Evolutionary conservation across 2,888 invertebrate genomes (phyloP).

Genomic region (Xestia c-nigrum): DNA sequence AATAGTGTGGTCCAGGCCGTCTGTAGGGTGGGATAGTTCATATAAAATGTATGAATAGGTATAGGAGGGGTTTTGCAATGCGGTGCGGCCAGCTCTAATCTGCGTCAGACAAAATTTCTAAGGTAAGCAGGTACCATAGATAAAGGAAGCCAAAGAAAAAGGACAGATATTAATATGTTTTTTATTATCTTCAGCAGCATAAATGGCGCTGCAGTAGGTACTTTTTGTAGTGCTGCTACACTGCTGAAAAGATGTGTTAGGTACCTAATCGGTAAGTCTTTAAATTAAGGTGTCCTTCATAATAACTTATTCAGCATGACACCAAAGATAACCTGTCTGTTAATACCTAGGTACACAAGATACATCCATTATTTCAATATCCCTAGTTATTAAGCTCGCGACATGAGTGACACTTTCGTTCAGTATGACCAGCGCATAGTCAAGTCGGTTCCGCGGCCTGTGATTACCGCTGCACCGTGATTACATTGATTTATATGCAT

Average conservation of each 20-base stretch:
- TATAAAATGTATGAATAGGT: not conserved
- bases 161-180: no score
- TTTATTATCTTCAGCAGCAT: no score
- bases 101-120: not conserved
- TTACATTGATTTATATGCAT: constrained; percentile 88
- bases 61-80: not conserved
- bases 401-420: constrained; percentile 50
- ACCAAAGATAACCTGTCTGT: not conserved
- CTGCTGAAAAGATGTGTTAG: no score
- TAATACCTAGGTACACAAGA: not conserved
- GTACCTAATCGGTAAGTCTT: not conserved
- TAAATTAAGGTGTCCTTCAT: not conserved
- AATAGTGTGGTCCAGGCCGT: not conserved
- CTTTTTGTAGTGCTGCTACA: no score
- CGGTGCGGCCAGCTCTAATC: not conserved
- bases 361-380: constrained; percentile 44
- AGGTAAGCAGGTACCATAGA: not conserved
- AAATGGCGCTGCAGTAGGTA: no score
- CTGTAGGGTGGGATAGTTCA: not conserved
- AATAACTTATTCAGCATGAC: not conserved
- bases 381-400: constrained; percentile 20
- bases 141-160: not conserved
- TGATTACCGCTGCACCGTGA: constrained; percentile 80
- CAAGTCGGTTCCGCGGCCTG: constrained; percentile 68
- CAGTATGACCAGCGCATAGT: constrained; percentile 35